Conservation (phyloP, 1,140 invertebrate species). For the Danaus plexippus region DNA sequence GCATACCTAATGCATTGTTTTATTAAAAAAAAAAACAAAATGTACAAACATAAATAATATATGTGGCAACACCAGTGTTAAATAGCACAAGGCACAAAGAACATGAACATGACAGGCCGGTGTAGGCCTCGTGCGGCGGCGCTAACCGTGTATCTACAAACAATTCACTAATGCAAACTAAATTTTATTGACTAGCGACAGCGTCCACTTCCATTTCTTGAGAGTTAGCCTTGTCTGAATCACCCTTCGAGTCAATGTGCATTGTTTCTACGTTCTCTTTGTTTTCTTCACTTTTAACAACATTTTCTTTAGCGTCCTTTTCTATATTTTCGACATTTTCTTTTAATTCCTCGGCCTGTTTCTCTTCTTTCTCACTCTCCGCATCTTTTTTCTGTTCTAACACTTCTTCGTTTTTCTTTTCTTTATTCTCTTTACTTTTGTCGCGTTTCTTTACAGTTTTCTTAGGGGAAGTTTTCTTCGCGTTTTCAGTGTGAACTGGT, state of each 20-base stretch:
- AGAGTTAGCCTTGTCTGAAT: constrained; percentile 31
- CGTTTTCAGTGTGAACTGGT: constrained; percentile 26
- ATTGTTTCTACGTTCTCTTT: constrained; percentile 44
- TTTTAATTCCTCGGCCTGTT: constrained; percentile 34
- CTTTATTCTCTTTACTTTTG: constrained; percentile 66
- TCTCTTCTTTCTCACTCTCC: constrained; percentile 35
- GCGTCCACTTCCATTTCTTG: constrained; percentile 59
- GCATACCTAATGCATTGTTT: constrained; percentile 43
- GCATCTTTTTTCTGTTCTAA: constrained; percentile 27
- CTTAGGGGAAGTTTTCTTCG: constrained; percentile 41
- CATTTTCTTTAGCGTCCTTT: constrained; percentile 31
- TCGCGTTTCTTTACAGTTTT: constrained; percentile 60
- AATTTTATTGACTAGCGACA: constrained; percentile 68
- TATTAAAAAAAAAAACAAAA: constrained; percentile 53
- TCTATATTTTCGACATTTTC: constrained; percentile 24
- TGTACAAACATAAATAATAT: constrained; percentile 67
- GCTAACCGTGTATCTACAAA: constrained; percentile 48
- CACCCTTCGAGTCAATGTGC: constrained; percentile 57
- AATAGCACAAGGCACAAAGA: constrained; percentile 46
- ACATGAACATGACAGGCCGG: constrained; percentile 41
- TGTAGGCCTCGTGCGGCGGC: constrained; percentile 35
- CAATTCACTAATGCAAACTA: constrained; percentile 62
- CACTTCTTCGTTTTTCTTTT: constrained; percentile 34
- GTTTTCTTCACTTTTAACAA: constrained; percentile 18
- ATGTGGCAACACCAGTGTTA: constrained; percentile 58